Conservation (phyloP, 1,140 invertebrate genomes). For the Lamellibrachia luymesi region DNA sequence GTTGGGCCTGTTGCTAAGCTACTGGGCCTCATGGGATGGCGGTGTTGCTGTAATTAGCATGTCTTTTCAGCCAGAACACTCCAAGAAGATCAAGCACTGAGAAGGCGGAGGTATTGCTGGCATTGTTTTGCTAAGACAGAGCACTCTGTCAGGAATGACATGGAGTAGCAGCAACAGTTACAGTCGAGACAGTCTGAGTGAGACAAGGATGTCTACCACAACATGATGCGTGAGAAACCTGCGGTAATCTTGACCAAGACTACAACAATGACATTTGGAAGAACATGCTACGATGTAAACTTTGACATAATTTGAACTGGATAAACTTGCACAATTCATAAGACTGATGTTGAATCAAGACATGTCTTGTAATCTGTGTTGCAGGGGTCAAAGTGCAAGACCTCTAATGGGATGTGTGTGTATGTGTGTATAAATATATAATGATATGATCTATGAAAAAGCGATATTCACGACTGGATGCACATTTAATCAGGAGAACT, state of each 20-base stretch:
- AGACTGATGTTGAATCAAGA: neutral
- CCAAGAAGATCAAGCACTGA: neutral
- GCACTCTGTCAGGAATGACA: neutral
- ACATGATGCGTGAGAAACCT: neutral
- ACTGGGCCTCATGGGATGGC: neutral
- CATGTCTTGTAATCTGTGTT: neutral
- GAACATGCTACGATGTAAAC: neutral
- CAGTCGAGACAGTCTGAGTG: neutral
- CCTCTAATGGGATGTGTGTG: neutral
- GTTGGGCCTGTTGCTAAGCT: neutral
- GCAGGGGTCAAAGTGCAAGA: neutral
- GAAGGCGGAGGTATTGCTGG: neutral
- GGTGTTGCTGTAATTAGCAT: neutral
- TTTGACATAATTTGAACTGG: neutral
- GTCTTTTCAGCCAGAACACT: neutral
- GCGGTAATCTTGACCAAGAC: neutral
- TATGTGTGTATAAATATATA: neutral
- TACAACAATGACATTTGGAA: neutral
- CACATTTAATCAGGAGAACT: neutral
- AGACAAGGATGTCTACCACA: neutral
- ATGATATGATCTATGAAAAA: neutral
- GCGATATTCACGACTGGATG: neutral
- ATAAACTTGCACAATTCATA: neutral
- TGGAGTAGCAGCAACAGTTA: neutral
- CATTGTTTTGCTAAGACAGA: neutral